These are phyloP conservation scores for Megaustenia siamemsis DNA, from an alignment of 2,888 invertebrate genomes.

Conservation along the genomic window DNA sequence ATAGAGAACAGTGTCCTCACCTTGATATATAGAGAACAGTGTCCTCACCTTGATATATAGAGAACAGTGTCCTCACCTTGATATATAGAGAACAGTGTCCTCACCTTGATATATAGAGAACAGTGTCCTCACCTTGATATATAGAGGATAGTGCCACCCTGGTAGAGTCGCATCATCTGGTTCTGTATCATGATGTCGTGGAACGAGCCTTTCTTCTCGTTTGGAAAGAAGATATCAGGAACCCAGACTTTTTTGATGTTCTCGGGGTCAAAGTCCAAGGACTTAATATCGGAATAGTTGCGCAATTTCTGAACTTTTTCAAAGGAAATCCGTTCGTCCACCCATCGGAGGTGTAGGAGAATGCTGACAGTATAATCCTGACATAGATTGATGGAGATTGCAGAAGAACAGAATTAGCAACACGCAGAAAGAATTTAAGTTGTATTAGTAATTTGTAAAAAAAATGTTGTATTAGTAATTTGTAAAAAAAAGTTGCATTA, in stretches of 20 bases:
- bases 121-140: constrained; percentile 94
- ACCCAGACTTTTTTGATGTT: constrained; percentile 93
- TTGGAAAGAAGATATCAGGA: constrained; percentile 98
- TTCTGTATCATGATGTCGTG: constrained; percentile 99
- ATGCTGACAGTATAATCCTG: constrained; percentile 74
- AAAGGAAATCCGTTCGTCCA: constrained; percentile 60
- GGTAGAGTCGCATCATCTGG: constrained; percentile 96
- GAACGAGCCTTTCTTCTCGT: constrained; percentile 95
- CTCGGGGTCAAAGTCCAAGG: constrained; percentile 88
- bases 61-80: too few species aligned
- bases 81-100: too few species aligned
- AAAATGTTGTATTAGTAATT: too few species aligned
- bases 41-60: too few species aligned
- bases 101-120: too few species aligned
- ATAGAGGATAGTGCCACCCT: constrained; percentile 95
- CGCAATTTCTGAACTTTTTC: constrained; percentile 50
- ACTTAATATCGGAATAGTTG: constrained; percentile 82
- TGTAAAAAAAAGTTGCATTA: too few species aligned
- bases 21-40: too few species aligned
- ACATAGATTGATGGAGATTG: too few species aligned
- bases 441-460: too few species aligned
- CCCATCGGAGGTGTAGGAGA: constrained; percentile 69
- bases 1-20: too few species aligned
- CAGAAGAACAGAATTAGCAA: too few species aligned
- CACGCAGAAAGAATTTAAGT: too few species aligned